These are phyloP conservation scores for Centroberyx gerrardi DNA, from an alignment of 2,797 vertebrate genomes.

Conservation along the genomic window DNA sequence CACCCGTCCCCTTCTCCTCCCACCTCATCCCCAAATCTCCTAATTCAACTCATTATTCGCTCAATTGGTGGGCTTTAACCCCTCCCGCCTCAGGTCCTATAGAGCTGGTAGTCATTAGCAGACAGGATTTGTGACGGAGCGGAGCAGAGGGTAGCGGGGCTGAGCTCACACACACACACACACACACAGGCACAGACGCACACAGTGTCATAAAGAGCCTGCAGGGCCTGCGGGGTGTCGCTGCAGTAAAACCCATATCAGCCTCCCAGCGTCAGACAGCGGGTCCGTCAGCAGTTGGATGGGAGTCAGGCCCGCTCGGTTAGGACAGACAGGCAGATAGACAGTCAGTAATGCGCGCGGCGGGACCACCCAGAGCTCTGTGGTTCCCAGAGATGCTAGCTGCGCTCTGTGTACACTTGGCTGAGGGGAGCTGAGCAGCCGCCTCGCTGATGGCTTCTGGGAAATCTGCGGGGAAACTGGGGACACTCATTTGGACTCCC, in stretches of 20 bases:
- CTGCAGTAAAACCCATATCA: conserved; percentile 70
- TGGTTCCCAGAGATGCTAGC: conserved; percentile 64
- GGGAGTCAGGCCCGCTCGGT: conserved; percentile 71
- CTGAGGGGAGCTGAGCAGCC: conserved; percentile 60
- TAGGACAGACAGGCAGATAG: conserved; percentile 60
- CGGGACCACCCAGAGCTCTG: conserved; percentile 84
- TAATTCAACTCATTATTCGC: conserved; percentile 90
- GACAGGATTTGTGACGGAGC: conserved; percentile 72
- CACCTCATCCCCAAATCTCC: conserved; percentile 85
- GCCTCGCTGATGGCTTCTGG: conserved; percentile 65
- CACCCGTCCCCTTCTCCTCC: conserved; percentile 68
- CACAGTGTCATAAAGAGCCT: conserved; percentile 45
- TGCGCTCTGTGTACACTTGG: conserved; percentile 64
- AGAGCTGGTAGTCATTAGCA: conserved; percentile 88
- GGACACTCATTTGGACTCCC: conserved; percentile 44
- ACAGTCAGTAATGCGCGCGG: conserved; percentile 54
- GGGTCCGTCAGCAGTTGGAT: conserved; percentile 71
- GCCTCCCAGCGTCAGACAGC: conserved; percentile 59
- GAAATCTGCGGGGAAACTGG: conserved; percentile 48
- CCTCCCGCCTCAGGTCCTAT: conserved; percentile 80
- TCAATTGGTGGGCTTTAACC: conserved; percentile 87
- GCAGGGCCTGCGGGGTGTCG: conserved; percentile 69
- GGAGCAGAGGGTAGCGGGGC: conserved; percentile 48
- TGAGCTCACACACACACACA: conserved; percentile 26
- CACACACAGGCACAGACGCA: conserved; percentile 37